Base-by-base conservation (phyloP, 2,888 invertebrate species). In the Aspidiotus destructor region DNA sequence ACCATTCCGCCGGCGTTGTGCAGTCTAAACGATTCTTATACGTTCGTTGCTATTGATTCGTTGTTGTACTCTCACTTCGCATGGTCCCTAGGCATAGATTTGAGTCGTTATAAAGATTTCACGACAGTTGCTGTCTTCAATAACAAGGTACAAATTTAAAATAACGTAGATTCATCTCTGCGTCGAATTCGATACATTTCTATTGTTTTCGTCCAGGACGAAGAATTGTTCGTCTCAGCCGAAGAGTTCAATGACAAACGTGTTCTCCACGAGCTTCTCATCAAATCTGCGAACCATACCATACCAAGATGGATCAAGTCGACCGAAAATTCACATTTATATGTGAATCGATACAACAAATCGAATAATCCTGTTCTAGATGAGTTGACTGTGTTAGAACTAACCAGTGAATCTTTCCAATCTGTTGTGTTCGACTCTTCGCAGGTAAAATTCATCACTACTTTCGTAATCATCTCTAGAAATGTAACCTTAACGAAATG, bases 1-100 rank as follows among this genome's bases (percentile, higher is more conserved):
- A 40, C 44, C 48, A 17, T 52, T 15, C 60, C 60, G 40, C 17
- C 52, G 58, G 76, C 48, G 16, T 15, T 60, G 0, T 80, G 80
- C 73, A 71, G 73, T 54, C 80, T 80, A 6, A 88, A 88, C 75
- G 78, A 77, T 72, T 83, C 84, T 13, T 75, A 88, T 63, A 78
- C 80, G 11, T 81, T 88, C 71, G 77, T 89, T 48, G 87, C 87
- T 0, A 81, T 92, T 73, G 91, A 92, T 75, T 87, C 87, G 72
- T 77, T 85, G 1, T 78, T 82, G 65, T 87, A 87, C 75, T 83
- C 84, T 73, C 84, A 87, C 74, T 88, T 91, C 75, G 87, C 89
- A 0, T 85, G 88, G 75, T 82, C 83, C 40, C 81, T 92, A 7
- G 90, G 89, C 2, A 81, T 90, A 28, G 84, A 89, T 76, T 77